Evolutionary conservation across 2,888 invertebrate species (phyloP).

Genomic region (Ecdyonurus torrentis): DNA sequence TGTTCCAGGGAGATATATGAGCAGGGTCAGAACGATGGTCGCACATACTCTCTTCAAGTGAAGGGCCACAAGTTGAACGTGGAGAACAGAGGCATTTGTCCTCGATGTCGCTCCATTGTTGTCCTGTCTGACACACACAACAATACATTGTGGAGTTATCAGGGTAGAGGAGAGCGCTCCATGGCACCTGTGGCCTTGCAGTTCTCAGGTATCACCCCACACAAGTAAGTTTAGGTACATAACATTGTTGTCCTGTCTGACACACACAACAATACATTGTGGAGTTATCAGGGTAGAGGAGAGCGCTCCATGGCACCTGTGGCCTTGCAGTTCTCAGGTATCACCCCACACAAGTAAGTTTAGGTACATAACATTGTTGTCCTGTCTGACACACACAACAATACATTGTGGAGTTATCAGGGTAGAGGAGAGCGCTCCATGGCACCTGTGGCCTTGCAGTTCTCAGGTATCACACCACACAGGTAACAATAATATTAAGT

Average conservation of each 20-base stretch:
- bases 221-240: not conserved
- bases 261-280: conserved; percentile 31
- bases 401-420: conserved; percentile 41
- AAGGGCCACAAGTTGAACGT: conserved; percentile 47
- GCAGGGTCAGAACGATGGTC: conserved; percentile 16
- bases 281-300: conserved; percentile 43
- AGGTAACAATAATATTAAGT: too few species aligned
- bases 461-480: conserved; percentile 17
- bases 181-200: conserved; percentile 54
- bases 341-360: not conserved
- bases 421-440: conserved; percentile 50
- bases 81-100: conserved; percentile 54
- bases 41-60: conserved; percentile 30
- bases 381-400: conserved; percentile 31
- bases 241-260: conserved; percentile 32
- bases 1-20: not conserved
- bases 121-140: conserved; percentile 33
- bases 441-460: conserved; percentile 49
- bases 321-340: conserved; percentile 35
- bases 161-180: conserved; percentile 45
- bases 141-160: conserved; percentile 41
- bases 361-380: conserved; percentile 23
- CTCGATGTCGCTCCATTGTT: conserved; percentile 45
- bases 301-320: conserved; percentile 58
- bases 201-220: conserved; percentile 21